A percentile compares a stretch with the other conserved stretches of the same genome.
Conservation (phyloP, 2,888 invertebrate genomes). For the Eupithecia vulgata region DNA sequence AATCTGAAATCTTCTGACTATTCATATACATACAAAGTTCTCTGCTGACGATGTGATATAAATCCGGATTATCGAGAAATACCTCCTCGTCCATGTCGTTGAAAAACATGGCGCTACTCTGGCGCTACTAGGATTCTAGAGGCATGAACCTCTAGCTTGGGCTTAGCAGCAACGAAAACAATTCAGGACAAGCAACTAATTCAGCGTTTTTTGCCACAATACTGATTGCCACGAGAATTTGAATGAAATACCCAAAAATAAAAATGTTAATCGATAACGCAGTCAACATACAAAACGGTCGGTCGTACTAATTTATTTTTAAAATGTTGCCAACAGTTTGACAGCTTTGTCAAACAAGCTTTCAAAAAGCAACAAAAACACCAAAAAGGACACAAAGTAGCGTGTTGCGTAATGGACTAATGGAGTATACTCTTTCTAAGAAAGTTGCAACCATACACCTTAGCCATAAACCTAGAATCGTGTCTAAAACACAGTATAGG, state of each 20-base stretch:
- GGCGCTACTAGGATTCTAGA: constrained; percentile 41
- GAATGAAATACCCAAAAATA: constrained; percentile 67
- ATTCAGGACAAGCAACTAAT: constrained; percentile 44
- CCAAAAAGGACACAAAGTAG: too few species aligned
- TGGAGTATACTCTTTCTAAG: too few species aligned
- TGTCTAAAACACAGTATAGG: too few species aligned
- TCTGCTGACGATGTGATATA: constrained; percentile 68
- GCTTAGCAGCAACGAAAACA: constrained; percentile 7
- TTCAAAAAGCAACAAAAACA: not conserved
- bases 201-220: constrained; percentile 55
- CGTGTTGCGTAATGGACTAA: too few species aligned
- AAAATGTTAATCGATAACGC: constrained; percentile 66
- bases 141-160: constrained; percentile 19
- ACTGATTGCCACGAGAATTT: constrained; percentile 67
- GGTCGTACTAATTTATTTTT: constrained; percentile 63
- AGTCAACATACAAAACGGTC: constrained; percentile 77
- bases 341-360: not conserved
- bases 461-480: too few species aligned
- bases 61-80: constrained; percentile 66
- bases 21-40: constrained; percentile 65
- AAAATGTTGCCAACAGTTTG: constrained; percentile 23
- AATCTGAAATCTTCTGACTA: not conserved
- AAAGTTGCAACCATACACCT: too few species aligned
- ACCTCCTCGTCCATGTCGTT: constrained; percentile 65
- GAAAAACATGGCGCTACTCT: constrained; percentile 71